Evolutionary conservation across 2,113 vertebrate species (phyloP), one percentile per base, ranked within the genome.

Genomic region (Anser brachyrhynchus): DNA sequence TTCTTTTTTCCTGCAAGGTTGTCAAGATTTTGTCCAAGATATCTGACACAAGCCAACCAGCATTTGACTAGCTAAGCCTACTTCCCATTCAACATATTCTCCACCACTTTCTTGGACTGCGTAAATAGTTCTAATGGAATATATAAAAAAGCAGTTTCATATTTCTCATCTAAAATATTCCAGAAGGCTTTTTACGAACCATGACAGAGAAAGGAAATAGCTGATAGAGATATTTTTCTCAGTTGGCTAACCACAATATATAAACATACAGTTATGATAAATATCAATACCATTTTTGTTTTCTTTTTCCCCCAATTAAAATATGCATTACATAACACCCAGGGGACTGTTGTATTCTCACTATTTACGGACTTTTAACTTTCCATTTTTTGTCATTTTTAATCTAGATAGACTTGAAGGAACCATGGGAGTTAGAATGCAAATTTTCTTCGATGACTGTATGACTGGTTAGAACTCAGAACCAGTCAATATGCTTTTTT

Each of bases 111-210:
- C 77, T 92, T 95, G 94, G 78, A 88, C 14, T 13, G 28, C 15
- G 22, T 20, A 85, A 93, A 76, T 33, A 83, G 64, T 67, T 77
- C 93, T 96, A 93, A 91, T 92, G 93, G 93, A 94, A 94, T 90
- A 94, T 52, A 43, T 59, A 46, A 96, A 94, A 93, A 94, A 83
- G 46, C 18, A 79, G 59, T 88, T 90, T 94, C 72, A 80, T 90
- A 80, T 95, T 95, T 96, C 94, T 83, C 73, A 75, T 67, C 78
- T 96, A 96, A 96, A 95, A 91, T 94, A 95, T 94, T 96, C 94
- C 93, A 96, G 84, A 94, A 93, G 59, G 81, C 59, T 83, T 97
- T 88, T 86, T 91, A 77, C 67, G 93, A 92, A 91, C 64, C 29
- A 17, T 88, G 72, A 73, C 87, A 94, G 75, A 86, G 87, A 95